Base-by-base conservation (phyloP, 1,140 invertebrate species). In the Heliconius nattereri region DNA sequence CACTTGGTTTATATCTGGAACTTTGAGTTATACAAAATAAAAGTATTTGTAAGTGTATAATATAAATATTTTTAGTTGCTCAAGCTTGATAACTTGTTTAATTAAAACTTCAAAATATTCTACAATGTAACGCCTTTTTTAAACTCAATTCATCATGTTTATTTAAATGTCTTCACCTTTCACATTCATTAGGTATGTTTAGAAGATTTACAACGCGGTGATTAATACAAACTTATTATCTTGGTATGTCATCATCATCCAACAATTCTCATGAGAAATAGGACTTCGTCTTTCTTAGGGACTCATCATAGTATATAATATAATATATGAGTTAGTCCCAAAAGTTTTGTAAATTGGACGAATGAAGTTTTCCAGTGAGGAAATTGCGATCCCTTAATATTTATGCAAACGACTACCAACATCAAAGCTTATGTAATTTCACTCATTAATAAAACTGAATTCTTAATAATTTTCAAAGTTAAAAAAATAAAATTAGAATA, bases 401-500 rank as follows among this genome's bases (percentile, higher is more conserved):
- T 81, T 85, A 83, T 82, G 79, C 80, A 81, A 80, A 85, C 80
- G 76, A 80, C 57, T 75, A 49, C 54, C 45, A 75, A 77, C 82
- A 75, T 78, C 73, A 78, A 66, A 66, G 71, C 75, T 52, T 80
- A 73, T 84, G 77, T 72, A 81, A 85, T 85, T 45, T 40, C 85
- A 82, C 79, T 85, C 79, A 85, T 86, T 88, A 86, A 86, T 83
- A 82, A 78, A 66, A 66, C 82, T 75, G 80, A 81, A 76, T 79
- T 79, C 74, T 79, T 88, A 83, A 89, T 81, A 79, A 87, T 89
- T 88, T 90, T 88, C 86, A 83, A 89, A 91, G 87, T 86, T 32
- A 32, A 32, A 90, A n/a, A 89, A 93, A 90, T 92, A 92, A 7
- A 66, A 91, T 91, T 91, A 86, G 86, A 87, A 86, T 86, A 93